Percentiles rank a stretch among this genome's conserved stretches.
Evolutionary conservation across 2,888 invertebrate genomes (phyloP).

Genomic region (Tridacna crocea): DNA sequence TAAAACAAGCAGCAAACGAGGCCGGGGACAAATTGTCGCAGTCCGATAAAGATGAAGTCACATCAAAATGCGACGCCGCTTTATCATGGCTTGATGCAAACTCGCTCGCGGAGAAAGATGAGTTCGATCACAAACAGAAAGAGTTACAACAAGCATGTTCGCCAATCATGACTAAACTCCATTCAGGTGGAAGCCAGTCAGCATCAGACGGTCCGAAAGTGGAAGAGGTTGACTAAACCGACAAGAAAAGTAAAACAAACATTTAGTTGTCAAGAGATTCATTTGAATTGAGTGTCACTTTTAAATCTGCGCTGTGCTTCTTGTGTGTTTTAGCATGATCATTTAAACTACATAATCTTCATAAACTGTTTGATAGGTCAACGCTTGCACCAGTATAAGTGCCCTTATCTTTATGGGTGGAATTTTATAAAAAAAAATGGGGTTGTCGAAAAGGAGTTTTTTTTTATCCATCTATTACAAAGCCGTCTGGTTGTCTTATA

Average conservation of each 20-base stretch:
- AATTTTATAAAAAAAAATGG: no score
- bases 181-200: conserved; percentile 57
- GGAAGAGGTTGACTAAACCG: conserved; percentile 86
- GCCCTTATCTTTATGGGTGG: no score
- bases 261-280: neutral
- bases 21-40: conserved; percentile 86
- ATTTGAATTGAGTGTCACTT: no score
- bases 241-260: neutral
- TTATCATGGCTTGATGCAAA: conserved; percentile 93
- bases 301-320: no score
- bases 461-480: no score
- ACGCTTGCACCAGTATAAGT: no score
- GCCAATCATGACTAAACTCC: conserved; percentile 89
- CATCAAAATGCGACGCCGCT: conserved; percentile 86
- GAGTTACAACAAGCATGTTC: conserved; percentile 90
- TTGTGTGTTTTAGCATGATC: no score
- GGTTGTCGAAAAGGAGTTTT: no score
- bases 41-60: conserved; percentile 89
- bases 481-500: no score
- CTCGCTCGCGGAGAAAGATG: conserved; percentile 90
- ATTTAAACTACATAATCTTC: no score
- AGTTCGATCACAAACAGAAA: conserved; percentile 91
- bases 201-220: conserved; percentile 85
- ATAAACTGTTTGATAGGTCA: no score
- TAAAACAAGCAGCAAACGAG: conserved; percentile 88